A percentile compares a stretch with the other conserved stretches of the same genome.
These are phyloP conservation scores for Bombus soroeensis DNA, from an alignment of 1,140 invertebrate species.

Conservation along the genomic window DNA sequence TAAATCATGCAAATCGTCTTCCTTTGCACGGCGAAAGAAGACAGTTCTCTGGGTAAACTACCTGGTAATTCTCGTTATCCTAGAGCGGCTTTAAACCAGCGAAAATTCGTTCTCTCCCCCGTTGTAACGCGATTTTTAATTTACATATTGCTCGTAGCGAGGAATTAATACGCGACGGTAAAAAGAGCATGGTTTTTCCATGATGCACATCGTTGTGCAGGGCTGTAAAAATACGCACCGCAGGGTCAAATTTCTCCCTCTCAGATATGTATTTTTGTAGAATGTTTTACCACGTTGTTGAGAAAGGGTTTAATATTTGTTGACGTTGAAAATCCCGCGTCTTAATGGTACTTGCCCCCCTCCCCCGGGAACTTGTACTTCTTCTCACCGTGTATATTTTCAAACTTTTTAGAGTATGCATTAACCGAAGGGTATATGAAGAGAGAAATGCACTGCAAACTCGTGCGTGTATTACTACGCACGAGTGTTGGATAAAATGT, in stretches of 20 bases:
- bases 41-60: neutral
- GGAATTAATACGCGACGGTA: neutral
- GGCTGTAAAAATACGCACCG: neutral
- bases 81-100: neutral
- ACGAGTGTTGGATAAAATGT: no score
- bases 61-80: slow-evolving; percentile 20
- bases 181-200: neutral
- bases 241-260: no score
- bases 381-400: neutral
- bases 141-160: slow-evolving; percentile 2
- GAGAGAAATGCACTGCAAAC: neutral
- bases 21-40: neutral
- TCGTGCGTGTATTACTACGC: neutral
- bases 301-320: neutral
- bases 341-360: neutral
- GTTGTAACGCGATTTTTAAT: slow-evolving; percentile 10
- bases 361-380: neutral
- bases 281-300: neutral
- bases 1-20: slow-evolving; percentile 34
- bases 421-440: neutral
- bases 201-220: neutral
- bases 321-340: neutral
- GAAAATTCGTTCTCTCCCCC: neutral
- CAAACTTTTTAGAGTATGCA: neutral
- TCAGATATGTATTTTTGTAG: neutral